Conservation (phyloP, 2,797 vertebrate genomes). For the Steatocranus sp. region DNA sequence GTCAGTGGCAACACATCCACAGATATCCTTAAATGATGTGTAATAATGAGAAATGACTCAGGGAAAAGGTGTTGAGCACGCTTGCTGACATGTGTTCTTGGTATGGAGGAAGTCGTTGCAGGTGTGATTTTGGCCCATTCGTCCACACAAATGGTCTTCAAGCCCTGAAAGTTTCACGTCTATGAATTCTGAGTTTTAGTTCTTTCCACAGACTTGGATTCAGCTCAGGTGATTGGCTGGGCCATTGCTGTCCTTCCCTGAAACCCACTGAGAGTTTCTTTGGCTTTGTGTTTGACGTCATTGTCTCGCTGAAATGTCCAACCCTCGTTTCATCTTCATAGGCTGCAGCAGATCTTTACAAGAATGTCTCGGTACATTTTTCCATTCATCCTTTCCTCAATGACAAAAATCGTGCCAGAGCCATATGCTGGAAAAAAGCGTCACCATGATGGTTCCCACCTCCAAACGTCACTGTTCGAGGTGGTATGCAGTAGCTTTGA, state of each 20-base stretch:
- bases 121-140: background rate
- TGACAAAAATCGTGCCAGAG: background rate
- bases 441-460: background rate
- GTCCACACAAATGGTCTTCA: background rate
- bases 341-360: background rate
- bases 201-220: background rate
- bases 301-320: background rate
- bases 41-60: background rate
- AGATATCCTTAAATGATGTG: background rate
- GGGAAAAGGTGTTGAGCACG: background rate
- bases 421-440: background rate
- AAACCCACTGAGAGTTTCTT: fast-evolving
- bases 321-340: fast-evolving
- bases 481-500: background rate
- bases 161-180: background rate
- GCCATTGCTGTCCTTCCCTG: background rate
- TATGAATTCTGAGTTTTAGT: background rate
- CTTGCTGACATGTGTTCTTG: background rate
- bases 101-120: background rate
- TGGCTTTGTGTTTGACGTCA: background rate
- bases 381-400: background rate
- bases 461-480: background rate
- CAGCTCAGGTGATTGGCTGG: background rate
- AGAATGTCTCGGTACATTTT: background rate
- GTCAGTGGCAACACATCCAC: background rate